Evolutionary conservation across 2,797 vertebrate genomes (phyloP).

Genomic region (Acomys russatus): DNA sequence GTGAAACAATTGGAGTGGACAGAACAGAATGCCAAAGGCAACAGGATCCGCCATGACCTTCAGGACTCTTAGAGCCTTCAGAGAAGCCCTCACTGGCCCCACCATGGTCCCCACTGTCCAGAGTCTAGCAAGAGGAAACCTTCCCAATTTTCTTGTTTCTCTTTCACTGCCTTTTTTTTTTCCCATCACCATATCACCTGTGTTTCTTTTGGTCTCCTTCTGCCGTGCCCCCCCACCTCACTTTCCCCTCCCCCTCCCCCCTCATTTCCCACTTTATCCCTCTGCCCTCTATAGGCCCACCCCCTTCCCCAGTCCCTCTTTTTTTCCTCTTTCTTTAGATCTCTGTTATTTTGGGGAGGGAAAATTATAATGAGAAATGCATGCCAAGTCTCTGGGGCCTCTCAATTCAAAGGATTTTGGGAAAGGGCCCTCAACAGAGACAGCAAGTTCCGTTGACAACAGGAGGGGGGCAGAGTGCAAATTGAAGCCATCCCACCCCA

Average conservation of each 20-base stretch:
- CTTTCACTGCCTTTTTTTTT: no score
- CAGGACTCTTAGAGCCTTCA: neutral
- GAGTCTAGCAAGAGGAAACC: neutral
- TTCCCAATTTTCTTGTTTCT: neutral
- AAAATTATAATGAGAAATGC: constrained; percentile 63
- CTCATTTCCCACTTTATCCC: neutral
- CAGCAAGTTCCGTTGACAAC: neutral
- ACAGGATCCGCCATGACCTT: neutral
- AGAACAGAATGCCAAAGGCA: neutral
- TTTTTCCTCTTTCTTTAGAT: neutral
- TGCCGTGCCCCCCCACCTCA: accelerated
- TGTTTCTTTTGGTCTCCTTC: neutral
- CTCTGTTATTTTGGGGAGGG: constrained; percentile 12
- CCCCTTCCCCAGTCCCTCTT: neutral
- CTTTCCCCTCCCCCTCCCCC: accelerated
- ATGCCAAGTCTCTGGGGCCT: constrained; percentile 5
- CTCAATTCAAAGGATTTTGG: neutral
- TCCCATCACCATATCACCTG: neutral
- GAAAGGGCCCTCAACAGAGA: neutral
- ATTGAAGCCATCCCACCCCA: neutral
- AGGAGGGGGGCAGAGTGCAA: neutral
- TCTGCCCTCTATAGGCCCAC: neutral
- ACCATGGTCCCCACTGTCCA: neutral
- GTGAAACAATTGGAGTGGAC: neutral
- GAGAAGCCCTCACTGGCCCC: neutral